phyloP scores from a whole-genome alignment of 2,797 vertebrate genomes.

The Balearica regulorum region DNA sequence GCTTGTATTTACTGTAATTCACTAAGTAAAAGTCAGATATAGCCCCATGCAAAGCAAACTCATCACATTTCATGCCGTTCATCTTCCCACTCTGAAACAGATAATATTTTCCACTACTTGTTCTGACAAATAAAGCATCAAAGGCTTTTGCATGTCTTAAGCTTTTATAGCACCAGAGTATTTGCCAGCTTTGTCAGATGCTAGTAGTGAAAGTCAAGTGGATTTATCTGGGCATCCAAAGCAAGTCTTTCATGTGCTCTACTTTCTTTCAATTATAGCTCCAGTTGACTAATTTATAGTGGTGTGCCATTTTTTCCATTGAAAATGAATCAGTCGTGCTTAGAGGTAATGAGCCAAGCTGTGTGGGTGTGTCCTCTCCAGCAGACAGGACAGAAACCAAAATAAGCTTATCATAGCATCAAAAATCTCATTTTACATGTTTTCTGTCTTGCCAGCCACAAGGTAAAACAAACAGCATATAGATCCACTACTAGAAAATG shows the following conservation, averaged over 20 bases:
- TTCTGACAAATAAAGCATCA: background rate
- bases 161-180: background rate
- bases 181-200: conserved; percentile 21
- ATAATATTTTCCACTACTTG: background rate
- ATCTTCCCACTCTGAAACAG: background rate
- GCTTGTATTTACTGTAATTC: background rate
- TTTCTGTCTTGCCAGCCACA: background rate
- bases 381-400: conserved; percentile 20
- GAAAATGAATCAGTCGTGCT: conserved; percentile 28
- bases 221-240: conserved; percentile 33
- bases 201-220: background rate
- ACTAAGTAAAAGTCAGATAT: background rate
- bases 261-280: conserved; percentile 7
- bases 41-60: background rate
- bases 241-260: conserved; percentile 9
- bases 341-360: conserved; percentile 14
- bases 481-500: background rate
- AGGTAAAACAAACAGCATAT: conserved; percentile 19
- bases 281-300: conserved; percentile 28
- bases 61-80: background rate
- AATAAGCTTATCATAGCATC: conserved; percentile 28
- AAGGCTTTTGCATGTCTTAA: background rate
- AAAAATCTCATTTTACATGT: background rate
- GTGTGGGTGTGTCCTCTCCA: conserved; percentile 3
- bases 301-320: conserved; percentile 11